Percentiles rank a stretch among this genome's conserved stretches.
phyloP scores from a whole-genome alignment of 2,113 vertebrate species.

The Vombatus ursinus region DNA sequence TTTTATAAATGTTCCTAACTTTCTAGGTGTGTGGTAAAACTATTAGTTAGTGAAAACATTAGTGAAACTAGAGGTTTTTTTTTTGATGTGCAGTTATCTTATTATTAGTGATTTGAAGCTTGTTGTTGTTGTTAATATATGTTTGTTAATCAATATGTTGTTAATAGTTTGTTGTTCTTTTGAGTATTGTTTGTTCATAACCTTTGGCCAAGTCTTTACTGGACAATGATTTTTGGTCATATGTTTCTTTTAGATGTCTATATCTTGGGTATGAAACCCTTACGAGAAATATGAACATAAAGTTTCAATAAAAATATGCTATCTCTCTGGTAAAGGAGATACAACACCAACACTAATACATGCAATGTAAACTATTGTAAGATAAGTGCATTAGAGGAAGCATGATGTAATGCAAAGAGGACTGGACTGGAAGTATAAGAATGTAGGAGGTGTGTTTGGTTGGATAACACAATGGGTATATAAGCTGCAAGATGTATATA shows the following conservation, averaged over 20 bases:
- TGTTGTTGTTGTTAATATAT: too few species aligned
- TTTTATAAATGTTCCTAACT: neutral
- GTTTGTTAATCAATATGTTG: neutral
- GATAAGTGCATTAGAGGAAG: neutral
- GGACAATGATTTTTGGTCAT: neutral
- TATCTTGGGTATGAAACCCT: neutral
- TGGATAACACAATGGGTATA: neutral
- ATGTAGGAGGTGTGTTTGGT: neutral
- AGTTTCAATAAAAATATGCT: neutral
- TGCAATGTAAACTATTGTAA: neutral
- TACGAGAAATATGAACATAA: neutral
- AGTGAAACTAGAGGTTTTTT: neutral
- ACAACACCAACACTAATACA: neutral
- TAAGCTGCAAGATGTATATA: neutral
- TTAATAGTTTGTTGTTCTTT: neutral
- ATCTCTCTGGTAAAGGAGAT: neutral
- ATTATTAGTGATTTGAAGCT: neutral
- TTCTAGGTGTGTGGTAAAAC: neutral
- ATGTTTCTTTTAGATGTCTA: neutral
- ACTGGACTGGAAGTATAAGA: neutral
- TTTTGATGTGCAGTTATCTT: neutral
- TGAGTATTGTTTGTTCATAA: neutral
- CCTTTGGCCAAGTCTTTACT: neutral
- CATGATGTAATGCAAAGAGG: neutral
- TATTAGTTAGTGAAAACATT: neutral